Evolutionary conservation across 1,140 invertebrate species (phyloP).

Genomic region (Nautilus pompilius): DNA sequence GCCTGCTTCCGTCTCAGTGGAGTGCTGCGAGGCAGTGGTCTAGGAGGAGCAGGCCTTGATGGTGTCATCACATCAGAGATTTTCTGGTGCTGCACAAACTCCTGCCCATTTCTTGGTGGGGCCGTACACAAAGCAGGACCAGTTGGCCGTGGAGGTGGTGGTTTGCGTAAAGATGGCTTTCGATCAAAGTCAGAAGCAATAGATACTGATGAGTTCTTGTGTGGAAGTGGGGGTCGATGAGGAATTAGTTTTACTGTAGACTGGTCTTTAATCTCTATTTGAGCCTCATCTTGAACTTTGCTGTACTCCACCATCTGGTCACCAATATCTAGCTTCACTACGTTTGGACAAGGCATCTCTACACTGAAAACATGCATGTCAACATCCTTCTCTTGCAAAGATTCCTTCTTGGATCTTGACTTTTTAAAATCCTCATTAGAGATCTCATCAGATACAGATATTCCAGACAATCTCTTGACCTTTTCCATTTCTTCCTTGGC

Average conservation of each 20-base stretch:
- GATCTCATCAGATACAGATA: too few relatives aligned
- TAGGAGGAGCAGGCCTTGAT: constrained; percentile 23
- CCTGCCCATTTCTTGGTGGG: not conserved
- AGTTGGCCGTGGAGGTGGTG: constrained; percentile 33
- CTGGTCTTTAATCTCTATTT: too few relatives aligned
- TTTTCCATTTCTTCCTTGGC: too few relatives aligned
- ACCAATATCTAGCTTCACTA: not conserved
- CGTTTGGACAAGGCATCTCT: too few relatives aligned
- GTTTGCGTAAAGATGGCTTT: constrained; percentile 27
- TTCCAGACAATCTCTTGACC: too few relatives aligned
- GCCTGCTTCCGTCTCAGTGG: constrained; percentile 5
- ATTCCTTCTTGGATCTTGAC: too few relatives aligned
- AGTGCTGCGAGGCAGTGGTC: constrained; percentile 10
- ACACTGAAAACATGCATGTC: too few relatives aligned
- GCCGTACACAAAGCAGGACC: constrained; percentile 11
- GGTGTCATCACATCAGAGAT: constrained; percentile 16
- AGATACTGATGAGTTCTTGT: constrained; percentile 8
- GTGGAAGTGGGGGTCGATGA: constrained; percentile 27
- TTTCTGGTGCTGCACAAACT: not conserved
- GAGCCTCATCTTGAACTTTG: constrained; percentile 4
- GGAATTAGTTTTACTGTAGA: too few relatives aligned
- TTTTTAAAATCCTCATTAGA: too few relatives aligned
- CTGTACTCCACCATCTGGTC: too few relatives aligned
- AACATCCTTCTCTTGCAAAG: too few relatives aligned
- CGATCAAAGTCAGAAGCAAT: constrained; percentile 12